phyloP scores from a whole-genome alignment of 2,888 invertebrate species.

The Limnephilus auricula region DNA sequence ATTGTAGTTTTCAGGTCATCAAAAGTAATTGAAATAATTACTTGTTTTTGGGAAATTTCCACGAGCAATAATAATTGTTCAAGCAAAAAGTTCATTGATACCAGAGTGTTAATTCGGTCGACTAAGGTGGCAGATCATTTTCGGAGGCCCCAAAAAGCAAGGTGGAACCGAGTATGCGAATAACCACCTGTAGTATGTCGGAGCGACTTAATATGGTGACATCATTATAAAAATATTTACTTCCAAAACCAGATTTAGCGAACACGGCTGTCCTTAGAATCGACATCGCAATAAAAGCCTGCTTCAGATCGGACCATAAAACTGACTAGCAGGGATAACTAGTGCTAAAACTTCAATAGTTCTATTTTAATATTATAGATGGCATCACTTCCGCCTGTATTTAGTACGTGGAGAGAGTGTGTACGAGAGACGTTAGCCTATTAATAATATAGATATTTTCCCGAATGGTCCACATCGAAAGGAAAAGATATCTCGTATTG shows the following conservation, averaged over 20 bases:
- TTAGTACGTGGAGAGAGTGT: no score
- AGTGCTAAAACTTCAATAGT: no score
- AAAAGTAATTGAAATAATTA: background rate
- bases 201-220: background rate
- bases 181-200: background rate
- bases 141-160: background rate
- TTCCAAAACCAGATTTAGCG: background rate
- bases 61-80: background rate
- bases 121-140: background rate
- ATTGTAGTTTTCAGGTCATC: background rate
- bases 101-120: background rate
- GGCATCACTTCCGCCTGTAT: no score
- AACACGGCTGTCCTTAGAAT: background rate
- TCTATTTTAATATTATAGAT: no score
- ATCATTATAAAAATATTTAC: constrained; percentile 2
- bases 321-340: no score
- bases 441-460: no score
- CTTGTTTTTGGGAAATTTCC: constrained; percentile 24
- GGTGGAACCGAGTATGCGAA: background rate
- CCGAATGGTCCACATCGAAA: background rate
- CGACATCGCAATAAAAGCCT: background rate
- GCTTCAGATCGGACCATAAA: background rate
- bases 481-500: background rate
- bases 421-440: no score
- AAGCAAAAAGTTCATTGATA: constrained; percentile 17